phyloP scores from a whole-genome alignment of 2,797 vertebrate genomes.

The Sebastolobus alascanus region DNA sequence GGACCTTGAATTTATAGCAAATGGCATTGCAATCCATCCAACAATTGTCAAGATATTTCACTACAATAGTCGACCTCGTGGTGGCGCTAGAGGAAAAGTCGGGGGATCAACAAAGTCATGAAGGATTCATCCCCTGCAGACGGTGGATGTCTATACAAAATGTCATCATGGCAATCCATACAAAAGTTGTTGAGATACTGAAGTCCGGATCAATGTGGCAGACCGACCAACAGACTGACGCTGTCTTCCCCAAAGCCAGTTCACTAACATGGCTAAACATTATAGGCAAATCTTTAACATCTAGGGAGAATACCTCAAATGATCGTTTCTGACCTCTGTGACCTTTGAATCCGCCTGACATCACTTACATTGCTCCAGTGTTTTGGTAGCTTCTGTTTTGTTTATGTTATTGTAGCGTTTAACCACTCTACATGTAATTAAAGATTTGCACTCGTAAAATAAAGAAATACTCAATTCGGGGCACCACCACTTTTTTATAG shows the following conservation, averaged over 20 bases:
- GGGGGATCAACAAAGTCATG: neutral
- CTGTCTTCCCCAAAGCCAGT: neutral
- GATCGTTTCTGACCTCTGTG: neutral
- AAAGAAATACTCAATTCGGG: too few relatives aligned
- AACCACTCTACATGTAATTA: too few relatives aligned
- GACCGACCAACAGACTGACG: neutral
- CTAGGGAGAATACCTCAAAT: neutral
- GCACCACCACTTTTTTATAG: too few relatives aligned
- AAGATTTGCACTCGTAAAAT: too few relatives aligned
- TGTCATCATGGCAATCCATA: neutral
- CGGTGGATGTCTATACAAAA: neutral
- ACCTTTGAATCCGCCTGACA: slow-evolving; percentile 1
- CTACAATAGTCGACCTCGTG: neutral
- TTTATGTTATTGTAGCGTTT: neutral
- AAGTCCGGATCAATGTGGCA: neutral
- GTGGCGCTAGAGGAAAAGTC: neutral
- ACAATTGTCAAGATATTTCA: neutral
- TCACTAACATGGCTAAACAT: neutral
- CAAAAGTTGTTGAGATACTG: neutral
- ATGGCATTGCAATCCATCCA: neutral
- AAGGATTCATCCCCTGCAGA: neutral
- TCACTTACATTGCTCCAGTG: neutral
- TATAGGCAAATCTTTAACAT: neutral
- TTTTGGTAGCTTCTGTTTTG: slow-evolving; percentile 2
- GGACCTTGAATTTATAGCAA: neutral